phyloP scores from a whole-genome alignment of 2,113 vertebrate genomes.

The Halichoerus grypus region DNA sequence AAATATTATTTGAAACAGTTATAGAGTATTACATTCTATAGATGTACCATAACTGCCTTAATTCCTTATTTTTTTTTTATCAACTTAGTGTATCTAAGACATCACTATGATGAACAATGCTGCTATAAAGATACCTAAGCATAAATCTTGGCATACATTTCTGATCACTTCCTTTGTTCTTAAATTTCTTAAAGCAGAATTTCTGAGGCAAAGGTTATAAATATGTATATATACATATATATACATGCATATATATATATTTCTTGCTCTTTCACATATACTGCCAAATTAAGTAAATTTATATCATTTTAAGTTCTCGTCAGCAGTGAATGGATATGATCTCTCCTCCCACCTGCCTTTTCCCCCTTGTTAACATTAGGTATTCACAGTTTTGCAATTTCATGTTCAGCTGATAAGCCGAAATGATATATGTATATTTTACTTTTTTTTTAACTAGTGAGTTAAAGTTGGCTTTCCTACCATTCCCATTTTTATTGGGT shows the following conservation, averaged over 20 bases:
- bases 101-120: neutral
- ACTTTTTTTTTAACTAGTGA: neutral
- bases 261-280: neutral
- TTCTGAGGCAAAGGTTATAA: constrained; percentile 18
- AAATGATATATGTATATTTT: neutral
- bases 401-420: neutral
- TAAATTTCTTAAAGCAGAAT: constrained; percentile 44
- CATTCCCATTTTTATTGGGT: neutral
- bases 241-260: neutral
- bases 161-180: neutral
- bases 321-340: neutral
- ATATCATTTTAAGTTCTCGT: neutral
- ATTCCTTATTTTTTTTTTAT: neutral
- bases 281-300: neutral
- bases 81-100: neutral
- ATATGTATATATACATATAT: neutral
- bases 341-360: too few species aligned
- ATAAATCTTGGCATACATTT: constrained; percentile 13
- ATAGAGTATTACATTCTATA: neutral
- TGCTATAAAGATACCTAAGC: neutral
- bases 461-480: neutral
- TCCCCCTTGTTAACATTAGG: neutral
- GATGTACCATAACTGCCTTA: neutral
- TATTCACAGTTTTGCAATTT: constrained; percentile 22
- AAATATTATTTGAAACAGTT: neutral